These are phyloP conservation scores for Microtus pennsylvanicus DNA, from an alignment of 2,113 vertebrate genomes.

Conservation along the genomic window DNA sequence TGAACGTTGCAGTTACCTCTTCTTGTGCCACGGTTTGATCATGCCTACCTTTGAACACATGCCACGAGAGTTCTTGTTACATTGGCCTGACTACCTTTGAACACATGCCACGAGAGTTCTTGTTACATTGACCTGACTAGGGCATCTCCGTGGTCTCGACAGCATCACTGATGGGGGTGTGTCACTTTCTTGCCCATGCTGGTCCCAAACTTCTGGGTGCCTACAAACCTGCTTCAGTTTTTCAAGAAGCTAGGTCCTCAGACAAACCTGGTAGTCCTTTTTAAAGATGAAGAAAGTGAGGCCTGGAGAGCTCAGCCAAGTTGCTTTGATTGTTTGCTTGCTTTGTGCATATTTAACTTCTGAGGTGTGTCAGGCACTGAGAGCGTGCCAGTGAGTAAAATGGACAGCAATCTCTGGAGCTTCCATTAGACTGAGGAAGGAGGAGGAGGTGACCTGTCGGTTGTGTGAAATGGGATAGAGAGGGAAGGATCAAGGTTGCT, in stretches of 20 bases:
- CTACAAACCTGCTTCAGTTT: not conserved
- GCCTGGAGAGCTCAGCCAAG: not conserved
- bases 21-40: not conserved
- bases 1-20: not conserved
- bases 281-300: not conserved
- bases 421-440: not conserved
- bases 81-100: not conserved
- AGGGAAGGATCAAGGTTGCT: not conserved
- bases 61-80: not conserved
- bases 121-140: not conserved
- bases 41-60: not conserved
- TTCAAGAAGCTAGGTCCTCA: not conserved
- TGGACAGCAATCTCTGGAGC: not conserved
- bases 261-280: not conserved
- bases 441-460: not conserved
- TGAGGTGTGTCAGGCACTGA: not conserved
- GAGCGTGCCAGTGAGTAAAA: not conserved
- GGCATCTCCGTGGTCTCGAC: not conserved
- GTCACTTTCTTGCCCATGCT: not conserved
- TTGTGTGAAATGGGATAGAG: not conserved
- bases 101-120: not conserved
- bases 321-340: not conserved
- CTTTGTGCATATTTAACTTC: not conserved
- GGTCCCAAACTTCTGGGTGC: not conserved
- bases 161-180: not conserved